These are phyloP conservation scores for Myripristis murdjan DNA, from an alignment of 2,797 vertebrate species.

Conservation along the genomic window DNA sequence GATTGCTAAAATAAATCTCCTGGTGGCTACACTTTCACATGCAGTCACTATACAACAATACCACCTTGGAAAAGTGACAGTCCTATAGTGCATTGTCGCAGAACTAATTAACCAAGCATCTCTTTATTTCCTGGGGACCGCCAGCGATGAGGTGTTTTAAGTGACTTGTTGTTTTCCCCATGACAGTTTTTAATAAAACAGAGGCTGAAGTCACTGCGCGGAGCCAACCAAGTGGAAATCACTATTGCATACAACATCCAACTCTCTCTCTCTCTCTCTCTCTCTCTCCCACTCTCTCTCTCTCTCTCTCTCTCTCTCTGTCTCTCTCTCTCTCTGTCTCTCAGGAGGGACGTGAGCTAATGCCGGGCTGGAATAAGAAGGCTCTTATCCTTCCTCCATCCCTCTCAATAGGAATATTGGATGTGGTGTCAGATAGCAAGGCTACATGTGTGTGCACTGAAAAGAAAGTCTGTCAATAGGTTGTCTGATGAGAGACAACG, in stretches of 20 bases:
- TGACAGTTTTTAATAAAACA: slow-evolving; percentile 42
- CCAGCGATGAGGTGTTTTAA: slow-evolving; percentile 32
- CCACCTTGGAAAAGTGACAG: slow-evolving; percentile 5
- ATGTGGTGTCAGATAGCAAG: slow-evolving; percentile 28
- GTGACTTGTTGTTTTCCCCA: slow-evolving; percentile 26
- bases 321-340: background rate
- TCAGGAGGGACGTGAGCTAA: background rate
- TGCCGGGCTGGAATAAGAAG: background rate
- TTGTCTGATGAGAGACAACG: slow-evolving; percentile 37
- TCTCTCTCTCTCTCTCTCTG: background rate
- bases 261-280: background rate
- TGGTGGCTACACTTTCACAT: slow-evolving; percentile 29
- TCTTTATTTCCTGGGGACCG: slow-evolving; percentile 28
- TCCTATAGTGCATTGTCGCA: slow-evolving; percentile 11
- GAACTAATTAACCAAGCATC: slow-evolving; percentile 56
- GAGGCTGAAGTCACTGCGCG: slow-evolving; percentile 22
- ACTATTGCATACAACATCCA: background rate
- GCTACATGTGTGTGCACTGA: slow-evolving; percentile 16
- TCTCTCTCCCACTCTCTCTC: background rate
- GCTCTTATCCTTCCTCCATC: background rate
- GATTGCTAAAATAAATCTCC: slow-evolving; percentile 38
- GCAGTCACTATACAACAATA: slow-evolving; percentile 12
- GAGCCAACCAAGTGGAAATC: slow-evolving; percentile 17
- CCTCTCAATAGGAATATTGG: slow-evolving; percentile 12
- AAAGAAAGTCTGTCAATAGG: slow-evolving; percentile 33